Percentiles rank a stretch among this genome's conserved stretches.
Conservation (phyloP, 2,888 invertebrate species). For the Watsonalla cultraria region DNA sequence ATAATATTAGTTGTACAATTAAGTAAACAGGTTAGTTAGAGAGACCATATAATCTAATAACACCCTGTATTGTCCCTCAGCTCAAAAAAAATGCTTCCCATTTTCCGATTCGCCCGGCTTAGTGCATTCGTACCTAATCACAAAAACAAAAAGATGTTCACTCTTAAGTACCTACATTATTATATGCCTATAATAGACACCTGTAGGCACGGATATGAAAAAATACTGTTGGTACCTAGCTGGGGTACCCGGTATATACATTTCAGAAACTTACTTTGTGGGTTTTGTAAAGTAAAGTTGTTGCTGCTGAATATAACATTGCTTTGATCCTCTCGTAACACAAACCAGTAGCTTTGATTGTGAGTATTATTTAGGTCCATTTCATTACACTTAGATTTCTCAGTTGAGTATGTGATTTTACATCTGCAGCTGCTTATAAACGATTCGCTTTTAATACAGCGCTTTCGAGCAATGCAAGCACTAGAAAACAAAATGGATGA, state of each 20-base stretch:
- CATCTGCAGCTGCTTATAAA: background rate
- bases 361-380: conserved; percentile 59
- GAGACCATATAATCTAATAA: too few relatives aligned
- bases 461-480: conserved; percentile 12
- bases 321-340: conserved; percentile 65
- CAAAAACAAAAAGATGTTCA: background rate
- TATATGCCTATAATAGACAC: background rate
- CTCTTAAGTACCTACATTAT: background rate
- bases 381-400: too few relatives aligned
- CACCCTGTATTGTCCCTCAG: too few relatives aligned
- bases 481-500: background rate
- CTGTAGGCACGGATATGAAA: too few relatives aligned
- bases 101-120: too few relatives aligned
- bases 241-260: too few relatives aligned
- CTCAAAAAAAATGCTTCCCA: too few relatives aligned
- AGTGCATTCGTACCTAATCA: background rate
- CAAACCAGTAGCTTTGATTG: conserved; percentile 69
- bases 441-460: background rate
- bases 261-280: conserved; percentile 45
- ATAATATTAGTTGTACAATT: too few relatives aligned
- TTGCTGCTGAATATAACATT: conserved; percentile 67
- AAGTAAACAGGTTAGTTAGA: background rate
- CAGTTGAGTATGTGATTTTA: background rate
- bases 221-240: too few relatives aligned
- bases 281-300: conserved; percentile 59